Evolutionary conservation across 2,888 invertebrate species (phyloP).

Genomic region (Ichneumoninae sp.): DNA sequence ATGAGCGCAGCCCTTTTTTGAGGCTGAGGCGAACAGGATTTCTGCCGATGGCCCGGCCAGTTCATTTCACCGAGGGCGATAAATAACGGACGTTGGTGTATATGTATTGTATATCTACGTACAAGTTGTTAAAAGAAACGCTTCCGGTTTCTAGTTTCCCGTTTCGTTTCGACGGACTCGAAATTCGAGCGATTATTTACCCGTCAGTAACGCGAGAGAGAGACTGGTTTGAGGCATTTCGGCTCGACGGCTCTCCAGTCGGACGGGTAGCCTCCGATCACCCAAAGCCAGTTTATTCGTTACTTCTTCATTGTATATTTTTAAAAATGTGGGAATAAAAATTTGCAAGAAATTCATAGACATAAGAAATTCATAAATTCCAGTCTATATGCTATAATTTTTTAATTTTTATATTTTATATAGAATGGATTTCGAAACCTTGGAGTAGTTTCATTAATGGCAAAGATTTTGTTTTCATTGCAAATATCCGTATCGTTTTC

Average conservation of each 20-base stretch:
- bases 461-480: background rate
- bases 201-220: conserved; percentile 59
- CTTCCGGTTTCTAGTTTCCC: conserved; percentile 66
- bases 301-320: conserved; percentile 32
- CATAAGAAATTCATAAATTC: too few relatives aligned
- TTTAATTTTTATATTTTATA: too few relatives aligned
- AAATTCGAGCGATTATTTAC: conserved; percentile 69
- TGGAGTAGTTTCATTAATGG: background rate
- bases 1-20: background rate
- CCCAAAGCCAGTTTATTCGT: conserved; percentile 27
- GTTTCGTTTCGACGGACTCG: conserved; percentile 53
- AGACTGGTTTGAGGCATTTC: conserved; percentile 55
- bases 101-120: background rate
- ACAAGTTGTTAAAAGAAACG: conserved; percentile 46
- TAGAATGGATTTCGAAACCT: background rate
- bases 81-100: conserved; percentile 57
- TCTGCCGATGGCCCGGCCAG: conserved; percentile 9
- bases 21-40: conserved; percentile 18
- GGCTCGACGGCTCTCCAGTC: conserved; percentile 19
- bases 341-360: background rate
- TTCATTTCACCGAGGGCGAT: conserved; percentile 33
- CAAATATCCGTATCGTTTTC: background rate
- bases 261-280: conserved; percentile 45
- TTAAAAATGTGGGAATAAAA: background rate
- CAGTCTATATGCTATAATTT: too few relatives aligned